Evolutionary conservation across 2,888 invertebrate genomes (phyloP), one percentile per base, ranked within the genome.

Genomic region (Acanthosepion lycidas): DNA sequence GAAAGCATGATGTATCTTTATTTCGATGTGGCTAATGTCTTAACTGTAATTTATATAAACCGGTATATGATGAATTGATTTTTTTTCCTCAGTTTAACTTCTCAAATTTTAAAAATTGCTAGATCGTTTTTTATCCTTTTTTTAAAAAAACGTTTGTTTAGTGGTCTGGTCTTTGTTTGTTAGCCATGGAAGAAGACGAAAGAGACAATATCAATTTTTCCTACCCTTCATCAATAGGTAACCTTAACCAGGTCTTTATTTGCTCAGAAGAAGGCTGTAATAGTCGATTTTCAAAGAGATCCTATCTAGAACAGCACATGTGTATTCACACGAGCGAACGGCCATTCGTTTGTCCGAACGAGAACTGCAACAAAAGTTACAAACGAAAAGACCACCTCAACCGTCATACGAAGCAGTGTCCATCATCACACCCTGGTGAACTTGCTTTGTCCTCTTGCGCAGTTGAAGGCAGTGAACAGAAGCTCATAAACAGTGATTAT

Each of bases 371-470:
- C 28, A 96, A 95, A 59, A 95, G 94, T 20, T 96, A 96, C 95
- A 95, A 96, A n/a, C 95, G 96, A 92, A 94, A 95, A 33, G 95
- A 96, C 91, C 96, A 96, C 95, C 95, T 96, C 8, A 95, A 95
- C 53, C 95, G 96, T 91, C 96, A 96, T 94, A 92, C 95, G 91
- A 95, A 96, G n/a, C 94, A 94, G 18, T 92, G 95, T 49, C 96
- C 96, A 94, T 49, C 93, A n/a, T 51, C 51, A 23, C n/a, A 20
- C 0, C 28, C 26, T 18, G 18, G 28, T 6, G 92, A 91, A 18
- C 48, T 53, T 20, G 8, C 42, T 49, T 51, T 26, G 49, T 94
- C 49, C 42, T 26, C 64, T 48, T 96, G 96, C 95, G 94, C 95
- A n/a, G 96, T 95, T 55, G 95, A 95, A 51, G 96, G 95, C 23